These are phyloP conservation scores for Coelopa pilipes DNA, from an alignment of 2,888 invertebrate species.

Conservation along the genomic window DNA sequence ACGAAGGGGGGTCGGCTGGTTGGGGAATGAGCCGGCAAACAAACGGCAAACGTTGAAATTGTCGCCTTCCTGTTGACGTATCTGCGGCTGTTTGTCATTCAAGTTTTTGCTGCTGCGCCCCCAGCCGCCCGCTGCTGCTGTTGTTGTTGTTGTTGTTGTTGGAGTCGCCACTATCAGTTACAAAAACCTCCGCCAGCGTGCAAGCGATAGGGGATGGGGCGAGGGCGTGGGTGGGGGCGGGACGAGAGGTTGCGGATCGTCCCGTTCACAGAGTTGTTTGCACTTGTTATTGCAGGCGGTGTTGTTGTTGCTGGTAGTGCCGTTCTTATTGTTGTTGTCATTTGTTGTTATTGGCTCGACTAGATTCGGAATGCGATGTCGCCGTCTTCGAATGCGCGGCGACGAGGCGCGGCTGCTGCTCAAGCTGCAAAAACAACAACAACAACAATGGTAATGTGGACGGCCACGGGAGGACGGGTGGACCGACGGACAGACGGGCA, in stretches of 20 bases:
- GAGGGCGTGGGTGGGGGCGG: too few relatives aligned
- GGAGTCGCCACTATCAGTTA: neutral
- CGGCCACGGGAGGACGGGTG: too few relatives aligned
- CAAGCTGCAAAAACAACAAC: neutral
- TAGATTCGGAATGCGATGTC: neutral
- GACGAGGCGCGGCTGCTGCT: neutral
- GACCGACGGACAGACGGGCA: too few relatives aligned
- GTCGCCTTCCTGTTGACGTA: constrained; percentile 10
- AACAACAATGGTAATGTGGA: too few relatives aligned
- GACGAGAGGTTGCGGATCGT: too few relatives aligned
- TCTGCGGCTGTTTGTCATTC: constrained; percentile 1
- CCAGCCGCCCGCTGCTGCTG: neutral
- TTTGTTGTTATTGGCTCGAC: neutral
- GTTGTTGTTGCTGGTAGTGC: too few relatives aligned
- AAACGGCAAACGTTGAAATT: neutral
- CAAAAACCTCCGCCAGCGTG: neutral
- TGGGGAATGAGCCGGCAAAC: neutral
- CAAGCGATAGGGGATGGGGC: neutral
- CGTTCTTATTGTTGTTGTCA: too few relatives aligned
- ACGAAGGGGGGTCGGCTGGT: neutral
- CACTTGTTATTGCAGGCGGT: too few relatives aligned
- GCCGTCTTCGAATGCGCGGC: neutral
- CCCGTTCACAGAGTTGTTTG: too few relatives aligned
- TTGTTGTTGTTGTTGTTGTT: neutral
- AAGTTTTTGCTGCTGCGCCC: neutral